Evolutionary conservation across 1,140 invertebrate species (phyloP), one percentile per base, ranked within the genome.

Genomic region (Hycleus cichorii): DNA sequence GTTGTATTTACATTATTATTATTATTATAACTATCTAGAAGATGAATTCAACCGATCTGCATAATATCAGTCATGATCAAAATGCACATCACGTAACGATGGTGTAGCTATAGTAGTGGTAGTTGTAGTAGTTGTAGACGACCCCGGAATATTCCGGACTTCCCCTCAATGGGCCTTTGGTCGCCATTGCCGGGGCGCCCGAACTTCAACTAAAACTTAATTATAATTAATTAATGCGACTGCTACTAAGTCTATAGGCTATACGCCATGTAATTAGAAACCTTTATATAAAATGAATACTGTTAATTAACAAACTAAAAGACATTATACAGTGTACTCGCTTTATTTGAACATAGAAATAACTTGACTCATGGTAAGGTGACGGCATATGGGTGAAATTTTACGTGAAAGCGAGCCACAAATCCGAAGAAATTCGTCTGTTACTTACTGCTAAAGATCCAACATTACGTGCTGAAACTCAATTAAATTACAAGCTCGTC

Each of bases 191-290:
- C 58, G 32, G 55, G 70, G 4, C 74, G 75, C 76, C 75, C 76
- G 66, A 73, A 80, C 81, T 82, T 83, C 79, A 83, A 83, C 81
- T 84, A 81, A 84, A 84, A 85, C 82, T 84, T 83, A 84, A 84
- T 85, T 84, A 84, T 84, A 83, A 84, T 85, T 84, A 84, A 85
- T 85, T 84, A 85, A 84, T 84, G 75, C 73, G 74, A 77, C 76
- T 77, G 75, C 73, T 68, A 71, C 69, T 75, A 76, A 75, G 75
- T 75, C 75, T 74, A 73, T 72, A 67, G 70, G 71, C 69, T 74
- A 72, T 73, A 70, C 68, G 75, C 71, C 73, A 70, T 76, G 76
- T 79, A 79, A 78, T 79, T 79, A 79, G 76, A 78, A 78, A 78
- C 77, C 77, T 79, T 79, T 79, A 77, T 79, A 74, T 75, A 77